A percentile compares a stretch with the other conserved stretches of the same genome.
These are phyloP conservation scores for Clavelina lepadiformis DNA, from an alignment of 23 tunicate genomes.

Conservation along the genomic window DNA sequence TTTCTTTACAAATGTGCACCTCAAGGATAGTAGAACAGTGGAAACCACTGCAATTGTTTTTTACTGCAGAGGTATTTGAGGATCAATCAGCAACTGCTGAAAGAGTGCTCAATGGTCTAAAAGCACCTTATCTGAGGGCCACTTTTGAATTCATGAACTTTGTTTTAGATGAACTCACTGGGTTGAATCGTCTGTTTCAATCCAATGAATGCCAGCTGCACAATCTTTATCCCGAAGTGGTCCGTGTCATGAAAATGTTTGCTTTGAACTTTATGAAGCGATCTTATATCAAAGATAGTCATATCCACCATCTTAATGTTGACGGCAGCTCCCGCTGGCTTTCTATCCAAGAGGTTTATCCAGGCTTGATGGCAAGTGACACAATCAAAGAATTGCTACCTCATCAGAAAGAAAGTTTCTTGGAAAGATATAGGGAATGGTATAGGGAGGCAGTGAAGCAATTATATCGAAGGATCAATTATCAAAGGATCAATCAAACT, in stretches of 20 bases:
- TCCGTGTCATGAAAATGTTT: constrained; percentile 8
- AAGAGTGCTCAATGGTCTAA: constrained; percentile 3
- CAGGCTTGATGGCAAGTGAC: too few relatives aligned
- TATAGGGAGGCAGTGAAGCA: too few relatives aligned
- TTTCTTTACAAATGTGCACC: constrained; percentile 7
- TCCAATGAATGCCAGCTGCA: background rate
- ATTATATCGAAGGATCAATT: too few relatives aligned
- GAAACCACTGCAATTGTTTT: constrained; percentile 5
- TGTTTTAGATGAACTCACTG: constrained; percentile 6
- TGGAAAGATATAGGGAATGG: too few relatives aligned
- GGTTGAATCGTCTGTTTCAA: constrained; percentile 2
- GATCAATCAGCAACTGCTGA: too few relatives aligned
- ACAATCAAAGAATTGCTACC: too few relatives aligned
- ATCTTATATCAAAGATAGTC: constrained; percentile 6
- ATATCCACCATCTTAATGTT: too few relatives aligned
- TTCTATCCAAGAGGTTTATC: too few relatives aligned
- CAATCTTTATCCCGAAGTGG: constrained; percentile 3
- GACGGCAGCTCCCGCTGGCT: too few relatives aligned
- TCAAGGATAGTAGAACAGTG: constrained; percentile 3
- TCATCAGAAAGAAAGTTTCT: too few relatives aligned
- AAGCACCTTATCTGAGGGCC: constrained; percentile 1
- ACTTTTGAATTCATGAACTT: constrained; percentile 6
- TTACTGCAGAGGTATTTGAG: background rate
- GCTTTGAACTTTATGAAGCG: constrained; percentile 13
- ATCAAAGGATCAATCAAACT: too few relatives aligned